A percentile compares a stretch with the other conserved stretches of the same genome.
Conservation (phyloP, 2,113 vertebrate genomes). For the Brevimyrus niger region DNA sequence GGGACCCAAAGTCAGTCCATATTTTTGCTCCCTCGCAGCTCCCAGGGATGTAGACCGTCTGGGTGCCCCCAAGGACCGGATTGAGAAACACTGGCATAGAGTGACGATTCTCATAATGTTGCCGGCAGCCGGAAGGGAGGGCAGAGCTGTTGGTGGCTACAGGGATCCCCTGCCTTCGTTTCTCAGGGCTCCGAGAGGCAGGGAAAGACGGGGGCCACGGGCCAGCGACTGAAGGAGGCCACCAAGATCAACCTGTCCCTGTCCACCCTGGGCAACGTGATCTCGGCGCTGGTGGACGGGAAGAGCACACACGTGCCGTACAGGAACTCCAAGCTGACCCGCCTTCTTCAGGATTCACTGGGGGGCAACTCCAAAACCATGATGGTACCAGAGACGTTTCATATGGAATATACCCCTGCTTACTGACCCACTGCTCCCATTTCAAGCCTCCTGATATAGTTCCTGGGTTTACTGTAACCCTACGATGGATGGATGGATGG, state of each 20-base stretch:
- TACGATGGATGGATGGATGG: neutral
- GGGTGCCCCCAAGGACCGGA: neutral
- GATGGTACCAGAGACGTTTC: slow-evolving; percentile 69
- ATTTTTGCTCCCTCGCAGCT: neutral
- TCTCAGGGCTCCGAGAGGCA: slow-evolving; percentile 92
- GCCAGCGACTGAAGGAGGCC: slow-evolving; percentile 92
- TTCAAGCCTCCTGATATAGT: neutral
- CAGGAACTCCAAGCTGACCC: slow-evolving; percentile 93
- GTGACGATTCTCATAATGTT: neutral
- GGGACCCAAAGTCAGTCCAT: neutral
- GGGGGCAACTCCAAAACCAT: slow-evolving; percentile 98
- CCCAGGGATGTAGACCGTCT: neutral
- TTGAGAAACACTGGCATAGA: neutral
- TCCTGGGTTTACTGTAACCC: neutral
- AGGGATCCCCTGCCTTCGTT: slow-evolving; percentile 11
- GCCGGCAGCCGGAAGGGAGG: neutral
- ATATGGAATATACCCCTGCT: neutral
- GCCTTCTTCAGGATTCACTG: slow-evolving; percentile 90
- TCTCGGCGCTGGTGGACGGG: slow-evolving; percentile 95
- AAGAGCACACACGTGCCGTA: slow-evolving; percentile 98
- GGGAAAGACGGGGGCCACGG: slow-evolving; percentile 93
- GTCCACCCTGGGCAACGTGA: slow-evolving; percentile 94
- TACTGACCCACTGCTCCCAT: neutral
- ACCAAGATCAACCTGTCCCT: slow-evolving; percentile 98
- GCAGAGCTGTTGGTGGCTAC: neutral